phyloP scores from a whole-genome alignment of 2,888 invertebrate genomes.

The Luperina nickerlii region DNA sequence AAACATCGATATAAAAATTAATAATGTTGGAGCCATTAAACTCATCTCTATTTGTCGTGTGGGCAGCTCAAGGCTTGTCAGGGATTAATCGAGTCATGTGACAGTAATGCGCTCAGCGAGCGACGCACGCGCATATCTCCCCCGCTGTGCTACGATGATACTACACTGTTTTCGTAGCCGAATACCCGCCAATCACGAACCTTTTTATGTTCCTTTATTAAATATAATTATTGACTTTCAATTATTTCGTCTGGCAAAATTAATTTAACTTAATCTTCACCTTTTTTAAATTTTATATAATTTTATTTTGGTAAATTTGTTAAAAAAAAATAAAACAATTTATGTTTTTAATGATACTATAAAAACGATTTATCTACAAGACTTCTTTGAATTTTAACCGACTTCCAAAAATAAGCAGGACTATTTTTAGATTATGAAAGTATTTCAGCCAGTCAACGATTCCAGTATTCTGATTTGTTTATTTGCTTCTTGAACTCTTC shows the following conservation, averaged over 20 bases:
- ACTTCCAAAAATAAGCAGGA: neutral
- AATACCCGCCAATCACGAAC: neutral
- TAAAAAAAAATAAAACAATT: neutral
- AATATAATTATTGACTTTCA: slow-evolving; percentile 22
- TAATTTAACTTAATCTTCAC: slow-evolving; percentile 10
- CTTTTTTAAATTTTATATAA: neutral
- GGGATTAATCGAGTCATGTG: slow-evolving; percentile 43
- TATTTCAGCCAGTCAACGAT: neutral
- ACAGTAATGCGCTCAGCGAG: slow-evolving; percentile 28
- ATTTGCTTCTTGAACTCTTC: neutral
- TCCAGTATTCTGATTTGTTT: neutral
- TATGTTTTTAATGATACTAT: neutral
- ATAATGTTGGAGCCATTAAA: slow-evolving; percentile 30
- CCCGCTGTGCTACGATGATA: slow-evolving; percentile 55
- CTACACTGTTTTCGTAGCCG: slow-evolving; percentile 36
- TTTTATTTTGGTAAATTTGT: neutral
- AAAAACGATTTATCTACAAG: neutral
- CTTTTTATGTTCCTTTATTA: slow-evolving; percentile 3
- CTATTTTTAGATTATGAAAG: neutral
- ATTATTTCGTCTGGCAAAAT: slow-evolving; percentile 5
- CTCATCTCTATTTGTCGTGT: slow-evolving; percentile 54
- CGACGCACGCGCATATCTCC: slow-evolving; percentile 31
- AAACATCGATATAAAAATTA: slow-evolving; percentile 55
- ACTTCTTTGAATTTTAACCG: neutral
- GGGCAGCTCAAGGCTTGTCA: slow-evolving; percentile 58